Conservation (phyloP, 2,113 vertebrate genomes). For the Microcebus ravelobensis region DNA sequence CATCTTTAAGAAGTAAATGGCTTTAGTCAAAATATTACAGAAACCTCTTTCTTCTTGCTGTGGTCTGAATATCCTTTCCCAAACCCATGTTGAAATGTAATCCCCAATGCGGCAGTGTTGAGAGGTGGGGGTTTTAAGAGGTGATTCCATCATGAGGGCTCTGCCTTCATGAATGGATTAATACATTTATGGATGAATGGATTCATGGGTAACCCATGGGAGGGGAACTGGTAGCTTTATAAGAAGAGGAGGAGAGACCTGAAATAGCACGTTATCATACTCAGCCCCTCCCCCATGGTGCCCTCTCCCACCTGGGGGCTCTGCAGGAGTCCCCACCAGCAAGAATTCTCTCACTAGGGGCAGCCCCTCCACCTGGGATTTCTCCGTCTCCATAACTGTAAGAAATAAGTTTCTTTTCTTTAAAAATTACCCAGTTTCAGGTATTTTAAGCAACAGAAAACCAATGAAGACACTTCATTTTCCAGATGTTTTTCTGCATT, state of each 20-base stretch:
- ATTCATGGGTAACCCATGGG: neutral
- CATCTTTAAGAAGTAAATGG: neutral
- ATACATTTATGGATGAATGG: neutral
- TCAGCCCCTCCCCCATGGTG: neutral
- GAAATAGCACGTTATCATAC: neutral
- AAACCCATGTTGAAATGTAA: neutral
- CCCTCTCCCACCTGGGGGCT: neutral
- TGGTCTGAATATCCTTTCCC: neutral
- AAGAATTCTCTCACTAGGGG: neutral
- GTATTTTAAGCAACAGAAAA: neutral
- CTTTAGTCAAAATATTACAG: neutral
- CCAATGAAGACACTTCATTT: neutral
- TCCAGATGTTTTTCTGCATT: neutral
- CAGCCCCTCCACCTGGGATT: neutral
- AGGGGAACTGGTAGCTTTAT: neutral
- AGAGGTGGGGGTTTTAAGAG: neutral
- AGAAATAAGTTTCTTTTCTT: neutral
- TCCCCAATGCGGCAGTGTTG: neutral
- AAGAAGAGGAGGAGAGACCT: neutral
- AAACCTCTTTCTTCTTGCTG: neutral
- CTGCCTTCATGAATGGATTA: neutral
- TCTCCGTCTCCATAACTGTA: neutral
- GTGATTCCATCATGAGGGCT: neutral
- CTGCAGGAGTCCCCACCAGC: neutral
- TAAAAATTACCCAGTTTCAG: neutral